Evolutionary conservation across 2,113 vertebrate genomes (phyloP), one percentile per base, ranked within the genome.

Genomic region (Pluvialis apricaria): DNA sequence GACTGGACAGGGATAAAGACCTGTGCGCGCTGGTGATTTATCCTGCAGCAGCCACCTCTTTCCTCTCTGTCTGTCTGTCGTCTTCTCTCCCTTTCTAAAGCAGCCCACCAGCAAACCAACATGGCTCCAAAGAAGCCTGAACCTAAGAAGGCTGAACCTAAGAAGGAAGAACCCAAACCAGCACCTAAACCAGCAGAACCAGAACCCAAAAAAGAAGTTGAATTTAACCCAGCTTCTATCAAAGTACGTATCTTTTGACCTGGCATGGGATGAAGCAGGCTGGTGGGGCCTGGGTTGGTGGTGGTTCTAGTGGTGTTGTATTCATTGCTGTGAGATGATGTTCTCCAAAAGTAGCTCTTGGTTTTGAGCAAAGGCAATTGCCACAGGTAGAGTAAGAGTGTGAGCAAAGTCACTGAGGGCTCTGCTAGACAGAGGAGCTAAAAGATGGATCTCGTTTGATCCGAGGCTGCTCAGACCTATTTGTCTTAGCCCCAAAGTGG

Each of bases 91-190:
- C 21, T 51, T 40, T 22, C 62, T 5, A 3, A 26, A 31, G 1
- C 84, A 19, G 44, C 71, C 55, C 69, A 57, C 21, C 91, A 65
- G 47, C 61, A 57, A 76, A 15, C 81, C 64, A 55, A 68, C 75
- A 99, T 99, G 99, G 97, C 99, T 69, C 99, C 99, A 13, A 99
- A 99, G 97, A 99, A 99, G 73, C 98, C 98, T 0, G 98, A 98
- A 11, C 98, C 98, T 2, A 99, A 99, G 98, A 99, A 99, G 13
- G 90, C 92, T 0, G 97, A 98, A 28, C 97, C 97, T 2, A 98
- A 98, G 98, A 99, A 99, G 86, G 99, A 99, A 44, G 99, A 99
- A 2, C 98, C 98, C 16, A 99, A 99, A 83, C 97, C 99, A 5
- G 98, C 95, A 1, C 95, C 99, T 2, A 99, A 99, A 64, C 94